Percentiles rank a stretch among this genome's conserved stretches.
These are phyloP conservation scores for Trichoplusia ni DNA, from an alignment of 1,140 invertebrate species.

Conservation along the genomic window DNA sequence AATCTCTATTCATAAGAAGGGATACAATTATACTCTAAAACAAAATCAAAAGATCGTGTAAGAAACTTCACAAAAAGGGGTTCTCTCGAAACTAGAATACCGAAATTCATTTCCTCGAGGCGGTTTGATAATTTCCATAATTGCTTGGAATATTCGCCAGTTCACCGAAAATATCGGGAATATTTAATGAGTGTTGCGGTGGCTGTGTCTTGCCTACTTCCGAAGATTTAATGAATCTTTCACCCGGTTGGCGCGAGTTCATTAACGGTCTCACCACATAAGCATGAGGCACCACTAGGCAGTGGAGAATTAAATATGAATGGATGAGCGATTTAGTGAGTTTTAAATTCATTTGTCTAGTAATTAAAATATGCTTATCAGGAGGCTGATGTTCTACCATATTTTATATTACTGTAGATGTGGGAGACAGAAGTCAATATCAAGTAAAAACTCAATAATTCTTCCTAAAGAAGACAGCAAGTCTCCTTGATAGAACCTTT, in stretches of 20 bases:
- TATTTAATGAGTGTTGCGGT: constrained; percentile 38
- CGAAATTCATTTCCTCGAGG: constrained; percentile 18
- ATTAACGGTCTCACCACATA: constrained; percentile 42
- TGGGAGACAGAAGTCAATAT: too few species aligned
- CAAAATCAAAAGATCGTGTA: constrained; percentile 14
- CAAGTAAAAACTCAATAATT: too few species aligned
- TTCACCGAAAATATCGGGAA: constrained; percentile 30
- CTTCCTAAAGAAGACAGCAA: too few species aligned
- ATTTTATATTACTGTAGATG: too few species aligned
- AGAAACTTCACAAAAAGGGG: constrained; percentile 10
- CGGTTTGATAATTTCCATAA: constrained; percentile 28
- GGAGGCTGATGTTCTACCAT: too few species aligned
- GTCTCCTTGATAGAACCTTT: too few species aligned
- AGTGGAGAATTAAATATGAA: constrained; percentile 22
- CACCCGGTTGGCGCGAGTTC: constrained; percentile 37
- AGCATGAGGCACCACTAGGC: constrained; percentile 23
- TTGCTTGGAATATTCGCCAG: constrained; percentile 28
- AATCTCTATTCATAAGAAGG: not conserved
- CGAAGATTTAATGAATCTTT: constrained; percentile 51
- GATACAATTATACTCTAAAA: constrained; percentile 7
- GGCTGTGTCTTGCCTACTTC: constrained; percentile 33
- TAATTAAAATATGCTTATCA: too few species aligned
- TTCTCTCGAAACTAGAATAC: not conserved
- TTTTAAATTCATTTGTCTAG: too few species aligned
- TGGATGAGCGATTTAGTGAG: too few species aligned